phyloP scores from a whole-genome alignment of 2,888 invertebrate genomes.

The Drosophila lutescens region DNA sequence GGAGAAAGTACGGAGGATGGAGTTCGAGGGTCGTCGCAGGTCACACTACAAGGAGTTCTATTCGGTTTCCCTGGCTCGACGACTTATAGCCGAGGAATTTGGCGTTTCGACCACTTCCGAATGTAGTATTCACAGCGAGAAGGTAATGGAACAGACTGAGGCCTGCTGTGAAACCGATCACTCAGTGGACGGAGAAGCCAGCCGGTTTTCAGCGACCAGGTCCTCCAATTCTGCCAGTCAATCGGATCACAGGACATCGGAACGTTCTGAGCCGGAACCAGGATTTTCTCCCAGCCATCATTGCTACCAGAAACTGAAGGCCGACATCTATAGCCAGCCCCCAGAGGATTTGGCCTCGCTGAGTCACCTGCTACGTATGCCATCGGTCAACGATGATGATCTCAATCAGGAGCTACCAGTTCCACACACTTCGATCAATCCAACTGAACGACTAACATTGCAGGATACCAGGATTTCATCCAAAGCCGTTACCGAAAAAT shows the following conservation, averaged over 20 bases:
- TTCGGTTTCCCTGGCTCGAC: slow-evolving; percentile 95
- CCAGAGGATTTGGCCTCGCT: neutral
- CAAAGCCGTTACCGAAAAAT: neutral
- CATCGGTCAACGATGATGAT: slow-evolving; percentile 3
- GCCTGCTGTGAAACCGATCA: neutral
- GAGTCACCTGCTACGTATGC: slow-evolving; percentile 1
- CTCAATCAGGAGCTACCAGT: neutral
- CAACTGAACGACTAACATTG: neutral
- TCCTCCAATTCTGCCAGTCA: neutral
- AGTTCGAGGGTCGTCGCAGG: slow-evolving; percentile 96
- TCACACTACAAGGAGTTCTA: slow-evolving; percentile 98
- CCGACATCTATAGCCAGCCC: slow-evolving; percentile 5
- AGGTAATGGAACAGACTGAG: rapidly evolving
- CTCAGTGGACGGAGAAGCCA: neutral
- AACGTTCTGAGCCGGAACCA: slow-evolving; percentile 43
- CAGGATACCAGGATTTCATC: neutral
- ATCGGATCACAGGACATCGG: neutral
- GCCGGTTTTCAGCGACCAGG: rapidly evolving
- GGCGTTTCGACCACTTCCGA: slow-evolving; percentile 90
- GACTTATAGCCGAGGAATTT: slow-evolving; percentile 94
- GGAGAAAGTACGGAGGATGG: slow-evolving; percentile 88
- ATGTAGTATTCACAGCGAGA: neutral
- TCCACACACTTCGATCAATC: neutral
- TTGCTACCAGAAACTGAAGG: slow-evolving; percentile 57
- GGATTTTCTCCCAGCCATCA: slow-evolving; percentile 51